Percentiles rank a stretch among this genome's conserved stretches.
phyloP scores from a whole-genome alignment of 2,113 vertebrate species.

The Tachuris rubrigastra region DNA sequence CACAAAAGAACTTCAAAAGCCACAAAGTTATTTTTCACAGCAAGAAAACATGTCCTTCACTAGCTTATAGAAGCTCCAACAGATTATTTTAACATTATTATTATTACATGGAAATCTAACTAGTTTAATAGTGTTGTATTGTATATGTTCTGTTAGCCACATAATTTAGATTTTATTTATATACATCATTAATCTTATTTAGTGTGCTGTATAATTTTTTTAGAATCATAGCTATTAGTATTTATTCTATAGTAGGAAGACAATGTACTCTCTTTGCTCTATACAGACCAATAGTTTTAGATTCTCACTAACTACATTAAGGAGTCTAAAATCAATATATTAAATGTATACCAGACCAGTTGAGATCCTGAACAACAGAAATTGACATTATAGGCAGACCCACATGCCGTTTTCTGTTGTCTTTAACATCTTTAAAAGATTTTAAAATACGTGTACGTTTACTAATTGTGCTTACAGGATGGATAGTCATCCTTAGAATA shows the following conservation, averaged over 20 bases:
- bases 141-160: neutral
- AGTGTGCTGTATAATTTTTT: neutral
- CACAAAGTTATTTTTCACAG: neutral
- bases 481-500: neutral
- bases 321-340: neutral
- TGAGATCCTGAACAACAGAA: neutral
- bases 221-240: neutral
- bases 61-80: neutral
- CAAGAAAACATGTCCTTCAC: neutral
- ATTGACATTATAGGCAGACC: neutral
- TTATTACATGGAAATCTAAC: neutral
- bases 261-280: neutral
- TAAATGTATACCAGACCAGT: neutral
- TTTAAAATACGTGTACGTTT: neutral
- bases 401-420: neutral
- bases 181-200: neutral
- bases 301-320: neutral
- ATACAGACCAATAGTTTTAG: neutral
- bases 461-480: neutral
- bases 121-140: neutral
- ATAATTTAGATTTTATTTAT: neutral
- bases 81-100: neutral
- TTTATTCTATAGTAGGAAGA: neutral
- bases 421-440: neutral
- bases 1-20: neutral